These are phyloP conservation scores for Branchipolynoe longqiensis DNA, from an alignment of 2,888 invertebrate species.

Conservation along the genomic window DNA sequence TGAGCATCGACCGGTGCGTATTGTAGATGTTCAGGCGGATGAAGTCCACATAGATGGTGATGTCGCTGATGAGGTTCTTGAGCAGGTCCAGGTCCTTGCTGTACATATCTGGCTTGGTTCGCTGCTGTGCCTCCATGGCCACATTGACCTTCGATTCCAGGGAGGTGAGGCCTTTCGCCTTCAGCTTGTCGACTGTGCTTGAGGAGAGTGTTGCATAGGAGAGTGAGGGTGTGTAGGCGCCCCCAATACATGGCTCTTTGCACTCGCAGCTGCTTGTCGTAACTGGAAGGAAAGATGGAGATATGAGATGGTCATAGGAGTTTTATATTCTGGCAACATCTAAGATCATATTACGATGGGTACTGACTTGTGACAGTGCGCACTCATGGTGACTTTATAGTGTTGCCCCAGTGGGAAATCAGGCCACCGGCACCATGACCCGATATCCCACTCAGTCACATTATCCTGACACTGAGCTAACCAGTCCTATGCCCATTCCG, in stretches of 20 bases:
- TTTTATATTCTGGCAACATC: too few relatives aligned
- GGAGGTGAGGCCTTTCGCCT: background rate
- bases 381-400: too few relatives aligned
- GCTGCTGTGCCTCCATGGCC: background rate
- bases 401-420: too few relatives aligned
- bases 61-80: background rate
- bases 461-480: too few relatives aligned
- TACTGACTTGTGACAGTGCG: too few relatives aligned
- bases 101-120: background rate
- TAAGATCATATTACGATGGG: too few relatives aligned
- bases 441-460: too few relatives aligned
- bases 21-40: background rate
- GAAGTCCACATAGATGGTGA: background rate
- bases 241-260: slow-evolving; percentile 19
- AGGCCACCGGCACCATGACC: too few relatives aligned
- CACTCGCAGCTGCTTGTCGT: background rate
- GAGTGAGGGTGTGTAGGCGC: slow-evolving; percentile 16
- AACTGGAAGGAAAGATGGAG: background rate
- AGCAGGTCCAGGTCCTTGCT: background rate
- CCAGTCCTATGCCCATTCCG: too few relatives aligned
- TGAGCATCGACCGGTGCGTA: background rate
- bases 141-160: background rate
- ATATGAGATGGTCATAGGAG: background rate
- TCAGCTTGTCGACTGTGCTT: slow-evolving; percentile 19
- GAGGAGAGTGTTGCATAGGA: slow-evolving; percentile 11